Percentiles rank a stretch among this genome's conserved stretches.
phyloP scores from a whole-genome alignment of 2,797 vertebrate species.

The Xiphorhynchus erythropygius region DNA sequence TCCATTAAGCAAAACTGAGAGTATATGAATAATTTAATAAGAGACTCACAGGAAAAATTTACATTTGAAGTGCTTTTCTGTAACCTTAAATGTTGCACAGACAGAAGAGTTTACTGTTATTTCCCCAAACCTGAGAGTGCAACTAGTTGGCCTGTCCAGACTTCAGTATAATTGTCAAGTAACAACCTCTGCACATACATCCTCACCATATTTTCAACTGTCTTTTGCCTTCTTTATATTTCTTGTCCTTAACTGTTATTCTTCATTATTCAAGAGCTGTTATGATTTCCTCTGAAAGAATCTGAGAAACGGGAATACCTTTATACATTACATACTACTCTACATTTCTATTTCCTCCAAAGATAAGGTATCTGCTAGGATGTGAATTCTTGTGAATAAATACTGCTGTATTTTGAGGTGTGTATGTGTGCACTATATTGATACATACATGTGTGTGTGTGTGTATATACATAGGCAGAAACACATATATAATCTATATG shows the following conservation, averaged over 20 bases:
- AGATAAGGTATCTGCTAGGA: neutral
- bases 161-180: neutral
- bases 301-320: neutral
- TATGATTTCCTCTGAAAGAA: neutral
- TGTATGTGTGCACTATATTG: neutral
- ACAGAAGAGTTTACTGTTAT: rapidly evolving
- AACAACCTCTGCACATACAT: neutral
- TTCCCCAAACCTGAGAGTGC: neutral
- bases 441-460: neutral
- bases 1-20: neutral
- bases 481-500: neutral
- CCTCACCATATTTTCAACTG: neutral
- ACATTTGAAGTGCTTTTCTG: neutral
- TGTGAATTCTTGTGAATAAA: neutral
- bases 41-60: neutral
- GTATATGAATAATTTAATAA: neutral
- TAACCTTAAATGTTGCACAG: neutral
- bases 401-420: neutral
- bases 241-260: neutral
- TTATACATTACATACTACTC: neutral
- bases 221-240: neutral
- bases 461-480: neutral
- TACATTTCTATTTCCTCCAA: neutral
- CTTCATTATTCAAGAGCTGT: neutral
- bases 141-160: neutral